phyloP scores from a whole-genome alignment of 2,888 invertebrate species.

The Branchellion lobata region DNA sequence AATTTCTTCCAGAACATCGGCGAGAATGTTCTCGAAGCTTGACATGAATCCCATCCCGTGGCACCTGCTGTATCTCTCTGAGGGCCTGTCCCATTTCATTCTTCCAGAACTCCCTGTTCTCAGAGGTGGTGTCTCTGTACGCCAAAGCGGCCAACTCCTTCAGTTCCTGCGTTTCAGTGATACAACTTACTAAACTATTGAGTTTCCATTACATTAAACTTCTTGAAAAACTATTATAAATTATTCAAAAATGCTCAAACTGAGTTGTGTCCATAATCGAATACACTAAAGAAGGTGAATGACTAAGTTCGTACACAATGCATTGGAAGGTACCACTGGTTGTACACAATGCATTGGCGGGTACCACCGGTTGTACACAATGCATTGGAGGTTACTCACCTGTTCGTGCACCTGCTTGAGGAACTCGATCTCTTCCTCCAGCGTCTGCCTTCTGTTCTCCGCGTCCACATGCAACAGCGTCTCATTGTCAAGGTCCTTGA shows the following conservation, averaged over 20 bases:
- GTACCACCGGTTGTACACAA: too few species aligned
- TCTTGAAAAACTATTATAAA: too few species aligned
- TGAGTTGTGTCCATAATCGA: too few species aligned
- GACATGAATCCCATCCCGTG: too few species aligned
- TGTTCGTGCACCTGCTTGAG: slow-evolving; percentile 64
- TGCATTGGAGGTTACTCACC: slow-evolving; percentile 56
- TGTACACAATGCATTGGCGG: too few species aligned
- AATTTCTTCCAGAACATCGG: too few species aligned
- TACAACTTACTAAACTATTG: background rate
- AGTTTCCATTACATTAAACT: too few species aligned
- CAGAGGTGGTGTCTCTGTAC: slow-evolving; percentile 64
- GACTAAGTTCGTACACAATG: too few species aligned
- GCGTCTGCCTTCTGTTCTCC: slow-evolving; percentile 64
- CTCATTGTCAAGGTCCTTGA: slow-evolving; percentile 64
- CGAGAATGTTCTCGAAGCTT: too few species aligned
- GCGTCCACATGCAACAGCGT: slow-evolving; percentile 64
- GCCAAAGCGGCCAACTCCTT: slow-evolving; percentile 65
- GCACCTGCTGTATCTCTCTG: slow-evolving; percentile 62
- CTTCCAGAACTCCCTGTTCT: slow-evolving; percentile 66
- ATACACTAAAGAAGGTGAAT: too few species aligned
- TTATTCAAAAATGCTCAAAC: too few species aligned
- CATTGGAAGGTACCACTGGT: too few species aligned
- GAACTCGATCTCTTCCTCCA: slow-evolving; percentile 65
- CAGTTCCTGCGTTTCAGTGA: slow-evolving; percentile 60
- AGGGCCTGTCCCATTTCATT: slow-evolving; percentile 65